Evolutionary conservation across 1,140 invertebrate species (phyloP).

Genomic region (Drosophila eugracilis): DNA sequence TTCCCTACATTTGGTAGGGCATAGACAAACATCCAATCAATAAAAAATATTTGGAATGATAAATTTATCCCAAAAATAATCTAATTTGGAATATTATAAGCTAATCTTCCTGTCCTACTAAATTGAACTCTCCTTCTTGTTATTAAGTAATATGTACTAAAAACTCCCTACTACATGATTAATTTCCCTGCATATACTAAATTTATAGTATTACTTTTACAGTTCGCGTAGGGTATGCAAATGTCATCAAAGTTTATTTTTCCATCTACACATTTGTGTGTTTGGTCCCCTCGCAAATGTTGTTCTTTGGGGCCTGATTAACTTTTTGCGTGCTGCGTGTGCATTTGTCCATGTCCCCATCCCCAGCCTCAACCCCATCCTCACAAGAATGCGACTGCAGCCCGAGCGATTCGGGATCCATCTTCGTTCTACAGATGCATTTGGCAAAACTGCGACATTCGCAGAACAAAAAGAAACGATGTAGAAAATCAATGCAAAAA

Average conservation of each 20-base stretch:
- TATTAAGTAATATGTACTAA: too few relatives aligned
- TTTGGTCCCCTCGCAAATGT: slow-evolving; percentile 44
- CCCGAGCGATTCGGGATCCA: slow-evolving; percentile 40
- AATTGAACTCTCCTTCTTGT: too few relatives aligned
- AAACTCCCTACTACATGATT: too few relatives aligned
- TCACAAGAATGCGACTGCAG: slow-evolving; percentile 33
- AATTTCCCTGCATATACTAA: too few relatives aligned
- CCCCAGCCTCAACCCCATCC: background rate
- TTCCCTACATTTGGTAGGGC: slow-evolving; percentile 27
- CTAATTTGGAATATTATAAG: too few relatives aligned
- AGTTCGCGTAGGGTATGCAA: slow-evolving; percentile 10
- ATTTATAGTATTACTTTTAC: too few relatives aligned
- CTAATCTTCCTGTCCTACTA: too few relatives aligned
- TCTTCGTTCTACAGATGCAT: slow-evolving; percentile 43
- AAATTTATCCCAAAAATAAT: too few relatives aligned
- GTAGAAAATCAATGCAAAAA: slow-evolving; percentile 77
- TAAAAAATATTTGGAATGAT: too few relatives aligned
- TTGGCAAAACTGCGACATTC: slow-evolving; percentile 39
- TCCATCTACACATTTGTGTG: background rate
- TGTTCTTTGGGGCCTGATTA: slow-evolving; percentile 67
- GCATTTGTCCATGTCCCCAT: slow-evolving; percentile 41
- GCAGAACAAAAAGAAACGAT: slow-evolving; percentile 16
- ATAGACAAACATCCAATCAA: background rate
- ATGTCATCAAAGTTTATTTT: background rate
- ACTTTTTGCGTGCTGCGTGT: slow-evolving; percentile 76